Base-by-base conservation (phyloP, 2,797 vertebrate species). In the Muscicapa comitata region DNA sequence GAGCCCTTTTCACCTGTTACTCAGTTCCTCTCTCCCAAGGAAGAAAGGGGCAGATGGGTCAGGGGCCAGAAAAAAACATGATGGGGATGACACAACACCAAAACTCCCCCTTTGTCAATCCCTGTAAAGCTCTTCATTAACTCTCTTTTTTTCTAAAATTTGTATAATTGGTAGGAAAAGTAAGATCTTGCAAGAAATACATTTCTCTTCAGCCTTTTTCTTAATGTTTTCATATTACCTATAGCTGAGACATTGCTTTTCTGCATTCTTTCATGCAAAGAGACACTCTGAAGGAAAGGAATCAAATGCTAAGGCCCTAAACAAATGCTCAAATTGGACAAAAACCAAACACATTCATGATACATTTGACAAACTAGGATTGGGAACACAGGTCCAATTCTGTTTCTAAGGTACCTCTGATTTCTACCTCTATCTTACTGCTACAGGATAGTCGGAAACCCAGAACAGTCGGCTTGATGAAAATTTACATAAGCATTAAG, bases 1-100 rank as follows among this genome's bases (percentile, higher is more conserved):
- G 31, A 84, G 47, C 6, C 15, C 17, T 53, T 58, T 57, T 80
- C 24, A 75, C 61, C 28, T 48, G 18, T 65, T 85, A 84, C 25
- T 11, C 28, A 31, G 0, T 6, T 18, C 37, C 20, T 61, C 47
- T 40, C 80, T 53, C 57, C 37, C 67, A 61, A 10, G 10, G 23
- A 7, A 33, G 7, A 71, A 21, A n/a, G 16, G 17, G 28, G 13
- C 50, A 25, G 18, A 61, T 18, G 26, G 16, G 17, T 6, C 16
- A 54, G 26, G 5, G 10, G 17, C 9, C 38, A 31, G 37, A 65
- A 47, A 37, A 47, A 48, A 2, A 24, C 19, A 33, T 0, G 0
- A 35, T 1, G 4, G 13, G 13, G 20, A 23, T 13, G 16, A 65
- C 6, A 33, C 4, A 85, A n/a, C 29, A 82, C 16, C 28, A 65